These are phyloP conservation scores for Unio pictorum DNA, from an alignment of 2,888 invertebrate species.

Conservation along the genomic window DNA sequence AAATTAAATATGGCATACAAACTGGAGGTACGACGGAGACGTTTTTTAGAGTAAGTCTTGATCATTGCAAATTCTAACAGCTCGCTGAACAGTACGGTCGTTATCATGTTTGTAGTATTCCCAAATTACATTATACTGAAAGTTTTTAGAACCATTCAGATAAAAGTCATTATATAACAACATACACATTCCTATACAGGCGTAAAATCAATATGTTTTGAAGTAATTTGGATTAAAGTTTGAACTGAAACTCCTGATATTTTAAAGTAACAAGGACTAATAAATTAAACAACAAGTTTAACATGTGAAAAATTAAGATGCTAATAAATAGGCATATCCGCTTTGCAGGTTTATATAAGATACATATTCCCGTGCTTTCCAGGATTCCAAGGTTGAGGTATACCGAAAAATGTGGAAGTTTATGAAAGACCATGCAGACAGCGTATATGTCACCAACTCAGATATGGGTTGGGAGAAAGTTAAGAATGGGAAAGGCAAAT, in stretches of 20 bases:
- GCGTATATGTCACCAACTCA: conserved; percentile 84
- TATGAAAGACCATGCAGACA: conserved; percentile 75
- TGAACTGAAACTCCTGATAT: no score
- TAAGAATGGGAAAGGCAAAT: conserved; percentile 77
- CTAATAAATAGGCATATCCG: not conserved
- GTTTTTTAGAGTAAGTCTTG: conserved; percentile 88
- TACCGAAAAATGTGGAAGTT: conserved; percentile 95
- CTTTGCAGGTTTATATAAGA: not conserved
- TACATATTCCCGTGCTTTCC: conserved; percentile 21
- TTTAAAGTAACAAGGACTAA: no score
- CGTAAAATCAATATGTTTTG: no score
- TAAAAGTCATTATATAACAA: no score
- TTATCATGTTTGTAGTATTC: no score
- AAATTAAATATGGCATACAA: conserved; percentile 97
- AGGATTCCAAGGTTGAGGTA: conserved; percentile 88
- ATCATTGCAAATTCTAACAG: not conserved
- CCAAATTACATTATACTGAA: no score
- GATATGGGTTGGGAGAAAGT: conserved; percentile 85
- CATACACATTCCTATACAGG: no score
- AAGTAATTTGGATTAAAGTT: no score
- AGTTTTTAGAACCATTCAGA: no score
- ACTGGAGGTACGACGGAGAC: conserved; percentile 92
- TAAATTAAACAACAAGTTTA: no score
- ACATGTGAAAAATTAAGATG: not conserved
- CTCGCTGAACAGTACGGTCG: no score